Conservation (phyloP, 2,888 invertebrate genomes). For the Netelia melanura region DNA sequence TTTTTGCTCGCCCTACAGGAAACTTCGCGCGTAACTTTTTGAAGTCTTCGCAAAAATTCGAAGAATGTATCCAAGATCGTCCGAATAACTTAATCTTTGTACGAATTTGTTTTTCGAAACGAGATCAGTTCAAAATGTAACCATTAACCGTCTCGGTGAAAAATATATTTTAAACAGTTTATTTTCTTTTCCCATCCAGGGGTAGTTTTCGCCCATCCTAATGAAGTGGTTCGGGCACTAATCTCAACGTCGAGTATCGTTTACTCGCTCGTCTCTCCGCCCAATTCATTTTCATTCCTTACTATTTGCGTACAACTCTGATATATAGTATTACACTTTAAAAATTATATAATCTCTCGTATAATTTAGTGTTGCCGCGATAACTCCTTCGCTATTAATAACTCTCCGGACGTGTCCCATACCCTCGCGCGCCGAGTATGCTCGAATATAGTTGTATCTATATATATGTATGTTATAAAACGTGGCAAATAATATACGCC, state of each 20-base stretch:
- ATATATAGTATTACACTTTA: slow-evolving; percentile 39
- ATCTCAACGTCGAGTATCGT: neutral
- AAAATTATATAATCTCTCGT: slow-evolving; percentile 46
- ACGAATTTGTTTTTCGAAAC: no score
- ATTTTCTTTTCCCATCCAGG: no score
- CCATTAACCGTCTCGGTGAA: neutral
- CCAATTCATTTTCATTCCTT: slow-evolving; percentile 36
- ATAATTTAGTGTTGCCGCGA: slow-evolving; percentile 36
- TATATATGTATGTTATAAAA: slow-evolving; percentile 6
- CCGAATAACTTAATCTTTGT: no score
- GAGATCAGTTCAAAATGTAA: no score
- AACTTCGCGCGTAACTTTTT: no score
- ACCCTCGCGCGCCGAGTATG: slow-evolving; percentile 5
- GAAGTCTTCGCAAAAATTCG: no score
- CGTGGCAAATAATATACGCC: slow-evolving; percentile 21
- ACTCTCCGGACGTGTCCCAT: slow-evolving; percentile 17
- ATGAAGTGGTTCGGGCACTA: no score
- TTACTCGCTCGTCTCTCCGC: slow-evolving; percentile 28
- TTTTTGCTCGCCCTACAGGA: no score
- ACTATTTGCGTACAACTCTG: slow-evolving; percentile 11
- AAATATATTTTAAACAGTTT: neutral
- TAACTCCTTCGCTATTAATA: slow-evolving; percentile 40
- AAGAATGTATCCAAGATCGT: no score
- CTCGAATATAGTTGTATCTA: slow-evolving; percentile 14
- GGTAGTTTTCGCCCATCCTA: no score